Evolutionary conservation across 2,888 invertebrate species (phyloP).

Genomic region (Ferdinandea cuprea): DNA sequence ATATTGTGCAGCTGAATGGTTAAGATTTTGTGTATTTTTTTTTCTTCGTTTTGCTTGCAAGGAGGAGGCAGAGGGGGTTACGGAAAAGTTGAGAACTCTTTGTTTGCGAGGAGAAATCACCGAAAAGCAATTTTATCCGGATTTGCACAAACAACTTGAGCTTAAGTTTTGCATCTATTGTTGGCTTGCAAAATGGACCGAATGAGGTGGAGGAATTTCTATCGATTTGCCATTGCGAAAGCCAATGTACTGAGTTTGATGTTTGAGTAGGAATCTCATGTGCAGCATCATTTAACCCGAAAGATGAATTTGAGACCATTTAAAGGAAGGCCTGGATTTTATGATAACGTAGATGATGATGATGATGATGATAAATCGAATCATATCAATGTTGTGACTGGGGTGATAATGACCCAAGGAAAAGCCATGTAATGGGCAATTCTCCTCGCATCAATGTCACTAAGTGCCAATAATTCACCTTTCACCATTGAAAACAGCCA

Average conservation of each 20-base stretch:
- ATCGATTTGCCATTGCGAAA: no score
- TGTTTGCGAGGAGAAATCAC: neutral
- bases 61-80: no score
- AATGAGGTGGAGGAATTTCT: neutral
- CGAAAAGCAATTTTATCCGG: neutral
- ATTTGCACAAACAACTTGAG: neutral
- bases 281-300: no score
- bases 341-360: no score
- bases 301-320: no score
- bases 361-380: no score
- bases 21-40: neutral
- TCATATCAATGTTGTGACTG: constrained; percentile 14
- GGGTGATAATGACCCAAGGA: neutral
- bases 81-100: neutral
- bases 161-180: neutral
- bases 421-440: constrained; percentile 37
- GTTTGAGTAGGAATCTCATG: no score
- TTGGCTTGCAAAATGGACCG: no score
- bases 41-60: neutral
- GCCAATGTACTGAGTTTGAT: no score
- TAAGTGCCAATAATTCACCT: constrained; percentile 51
- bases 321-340: no score
- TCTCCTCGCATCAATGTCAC: constrained; percentile 38
- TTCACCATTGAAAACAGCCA: neutral
- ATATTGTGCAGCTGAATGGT: neutral